These are phyloP conservation scores for Marmota flaviventris DNA, from an alignment of 2,113 vertebrate genomes.

Conservation along the genomic window DNA sequence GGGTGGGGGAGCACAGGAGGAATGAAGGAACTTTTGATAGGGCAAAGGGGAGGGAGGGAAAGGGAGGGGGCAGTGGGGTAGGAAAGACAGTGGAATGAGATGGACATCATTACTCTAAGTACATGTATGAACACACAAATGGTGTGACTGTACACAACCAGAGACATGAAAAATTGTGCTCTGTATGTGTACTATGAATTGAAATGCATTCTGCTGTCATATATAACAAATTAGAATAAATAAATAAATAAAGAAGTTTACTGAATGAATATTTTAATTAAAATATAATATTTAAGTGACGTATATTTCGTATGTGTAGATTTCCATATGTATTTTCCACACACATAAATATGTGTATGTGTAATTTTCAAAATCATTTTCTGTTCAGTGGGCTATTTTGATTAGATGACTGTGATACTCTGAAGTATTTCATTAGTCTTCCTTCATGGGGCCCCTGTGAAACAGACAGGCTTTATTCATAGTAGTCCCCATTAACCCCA, in stretches of 20 bases:
- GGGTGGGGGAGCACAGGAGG: too few species aligned
- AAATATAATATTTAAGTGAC: background rate
- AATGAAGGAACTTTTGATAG: too few species aligned
- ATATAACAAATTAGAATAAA: too few species aligned
- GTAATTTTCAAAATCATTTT: background rate
- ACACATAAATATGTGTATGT: background rate
- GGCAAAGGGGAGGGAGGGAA: too few species aligned
- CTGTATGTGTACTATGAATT: too few species aligned
- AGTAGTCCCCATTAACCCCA: accelerated
- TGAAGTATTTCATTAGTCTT: background rate
- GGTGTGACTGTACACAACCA: too few species aligned
- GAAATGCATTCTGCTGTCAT: too few species aligned
- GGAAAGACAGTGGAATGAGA: too few species aligned
- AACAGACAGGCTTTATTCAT: background rate
- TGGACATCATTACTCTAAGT: too few species aligned
- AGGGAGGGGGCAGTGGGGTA: too few species aligned
- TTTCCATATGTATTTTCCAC: background rate
- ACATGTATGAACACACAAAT: too few species aligned
- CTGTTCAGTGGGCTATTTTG: background rate
- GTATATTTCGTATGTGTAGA: background rate
- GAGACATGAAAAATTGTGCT: too few species aligned
- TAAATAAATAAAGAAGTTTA: background rate
- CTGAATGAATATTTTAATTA: background rate
- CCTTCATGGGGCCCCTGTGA: background rate
- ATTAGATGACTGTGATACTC: background rate